These are phyloP conservation scores for Dromococcyx pavoninus DNA, from an alignment of 2,797 vertebrate genomes.

Conservation along the genomic window DNA sequence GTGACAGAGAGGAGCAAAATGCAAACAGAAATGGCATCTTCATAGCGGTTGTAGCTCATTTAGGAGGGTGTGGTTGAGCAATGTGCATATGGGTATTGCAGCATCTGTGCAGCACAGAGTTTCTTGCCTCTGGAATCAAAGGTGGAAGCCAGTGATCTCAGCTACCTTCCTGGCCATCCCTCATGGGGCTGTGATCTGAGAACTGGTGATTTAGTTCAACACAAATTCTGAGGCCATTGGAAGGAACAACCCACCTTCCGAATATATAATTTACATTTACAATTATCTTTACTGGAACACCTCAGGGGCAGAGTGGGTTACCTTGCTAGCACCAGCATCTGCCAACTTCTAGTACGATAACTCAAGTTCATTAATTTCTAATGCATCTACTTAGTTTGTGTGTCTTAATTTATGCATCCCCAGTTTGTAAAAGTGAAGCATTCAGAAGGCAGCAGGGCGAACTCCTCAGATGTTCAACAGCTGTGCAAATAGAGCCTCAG, in stretches of 20 bases:
- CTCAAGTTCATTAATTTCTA: not conserved
- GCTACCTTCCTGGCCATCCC: not conserved
- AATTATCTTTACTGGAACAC: not conserved
- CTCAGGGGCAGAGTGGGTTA: not conserved
- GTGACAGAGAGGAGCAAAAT: not conserved
- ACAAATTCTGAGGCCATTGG: not conserved
- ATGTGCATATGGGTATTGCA: accelerated
- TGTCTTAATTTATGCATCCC: not conserved
- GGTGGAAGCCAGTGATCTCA: not conserved
- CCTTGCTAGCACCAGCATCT: not conserved
- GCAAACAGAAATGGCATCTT: not conserved
- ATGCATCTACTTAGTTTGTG: not conserved
- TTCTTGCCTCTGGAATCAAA: not conserved
- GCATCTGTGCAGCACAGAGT: not conserved
- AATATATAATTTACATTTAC: not conserved
- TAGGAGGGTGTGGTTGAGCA: not conserved
- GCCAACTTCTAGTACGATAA: not conserved
- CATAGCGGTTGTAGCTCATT: accelerated
- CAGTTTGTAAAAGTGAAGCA: not conserved
- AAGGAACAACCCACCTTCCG: not conserved
- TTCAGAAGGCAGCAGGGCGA: not conserved
- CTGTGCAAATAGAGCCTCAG: not conserved
- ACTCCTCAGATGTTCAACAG: not conserved
- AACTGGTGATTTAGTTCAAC: not conserved
- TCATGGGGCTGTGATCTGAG: not conserved